Percentiles rank a stretch among this genome's conserved stretches.
These are phyloP conservation scores for Agrypnus murinus DNA, from an alignment of 2,888 invertebrate species.

Conservation along the genomic window DNA sequence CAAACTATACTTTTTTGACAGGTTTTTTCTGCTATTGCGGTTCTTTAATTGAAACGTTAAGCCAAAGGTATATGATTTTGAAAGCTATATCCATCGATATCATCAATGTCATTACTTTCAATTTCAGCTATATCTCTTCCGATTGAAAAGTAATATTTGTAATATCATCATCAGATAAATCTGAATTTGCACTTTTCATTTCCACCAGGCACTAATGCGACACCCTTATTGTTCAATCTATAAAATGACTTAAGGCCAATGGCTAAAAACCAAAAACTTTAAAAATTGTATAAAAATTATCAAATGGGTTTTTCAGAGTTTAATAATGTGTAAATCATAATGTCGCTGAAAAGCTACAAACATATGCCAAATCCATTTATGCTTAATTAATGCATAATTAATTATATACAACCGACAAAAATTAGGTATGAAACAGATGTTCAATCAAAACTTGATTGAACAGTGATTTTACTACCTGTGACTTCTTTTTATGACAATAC, in stretches of 20 bases:
- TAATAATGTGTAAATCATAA: too few species aligned
- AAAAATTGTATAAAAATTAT: conserved; percentile 5
- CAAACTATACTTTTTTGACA: background rate
- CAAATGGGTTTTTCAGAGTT: background rate
- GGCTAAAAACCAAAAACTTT: background rate
- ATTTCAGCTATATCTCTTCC: background rate
- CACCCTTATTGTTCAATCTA: conserved; percentile 2
- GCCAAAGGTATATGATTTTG: conserved; percentile 1
- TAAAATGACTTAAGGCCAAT: conserved; percentile 8
- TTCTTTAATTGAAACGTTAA: background rate
- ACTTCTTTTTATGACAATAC: too few species aligned
- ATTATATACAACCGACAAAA: background rate
- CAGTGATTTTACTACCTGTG: too few species aligned
- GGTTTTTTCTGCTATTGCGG: conserved; percentile 2
- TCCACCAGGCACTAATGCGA: background rate
- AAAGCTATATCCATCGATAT: background rate
- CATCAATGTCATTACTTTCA: background rate
- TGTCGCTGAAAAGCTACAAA: conserved; percentile 8
- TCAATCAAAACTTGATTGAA: conserved; percentile 10
- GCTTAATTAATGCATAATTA: background rate
- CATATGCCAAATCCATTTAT: conserved; percentile 7
- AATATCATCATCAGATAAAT: conserved; percentile 17
- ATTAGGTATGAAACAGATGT: background rate
- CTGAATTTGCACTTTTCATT: conserved; percentile 7
- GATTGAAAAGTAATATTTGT: background rate